Evolutionary conservation across 1,140 invertebrate species (phyloP).

Genomic region (Drosophila nebulosa): DNA sequence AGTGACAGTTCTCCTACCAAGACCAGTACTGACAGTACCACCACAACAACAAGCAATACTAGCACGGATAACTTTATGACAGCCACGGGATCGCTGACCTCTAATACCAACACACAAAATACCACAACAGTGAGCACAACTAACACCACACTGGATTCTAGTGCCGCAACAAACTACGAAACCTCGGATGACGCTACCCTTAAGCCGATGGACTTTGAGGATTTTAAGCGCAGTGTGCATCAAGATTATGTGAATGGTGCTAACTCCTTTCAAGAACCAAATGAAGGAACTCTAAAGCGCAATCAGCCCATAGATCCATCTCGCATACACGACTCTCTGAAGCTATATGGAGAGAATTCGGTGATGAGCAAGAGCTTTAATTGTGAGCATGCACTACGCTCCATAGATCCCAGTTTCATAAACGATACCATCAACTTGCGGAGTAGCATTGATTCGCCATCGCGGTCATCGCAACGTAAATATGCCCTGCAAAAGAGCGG

Average conservation of each 20-base stretch:
- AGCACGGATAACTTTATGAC: slow-evolving; percentile 77
- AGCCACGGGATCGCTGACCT: slow-evolving; percentile 63
- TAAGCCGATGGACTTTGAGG: slow-evolving; percentile 79
- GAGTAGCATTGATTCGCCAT: slow-evolving; percentile 49
- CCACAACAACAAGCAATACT: slow-evolving; percentile 41
- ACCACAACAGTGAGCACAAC: slow-evolving; percentile 58
- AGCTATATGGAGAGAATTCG: slow-evolving; percentile 80
- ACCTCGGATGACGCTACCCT: slow-evolving; percentile 70
- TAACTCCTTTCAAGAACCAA: slow-evolving; percentile 75
- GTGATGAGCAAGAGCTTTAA: slow-evolving; percentile 80
- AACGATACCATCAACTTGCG: slow-evolving; percentile 74
- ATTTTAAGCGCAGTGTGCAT: slow-evolving; percentile 78
- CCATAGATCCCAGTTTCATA: slow-evolving; percentile 72
- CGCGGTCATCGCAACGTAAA: slow-evolving; percentile 54
- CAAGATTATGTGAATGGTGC: slow-evolving; percentile 77
- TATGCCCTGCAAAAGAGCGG: slow-evolving; percentile 81
- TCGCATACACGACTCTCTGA: slow-evolving; percentile 81
- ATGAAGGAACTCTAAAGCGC: slow-evolving; percentile 79
- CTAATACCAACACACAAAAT: slow-evolving; percentile 67
- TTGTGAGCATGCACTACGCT: slow-evolving; percentile 73
- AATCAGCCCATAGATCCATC: slow-evolving; percentile 82
- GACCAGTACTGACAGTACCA: slow-evolving; percentile 53
- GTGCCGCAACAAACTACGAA: slow-evolving; percentile 48
- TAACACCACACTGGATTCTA: slow-evolving; percentile 55
- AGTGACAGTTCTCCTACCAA: slow-evolving; percentile 73